Evolutionary conservation across 2,888 invertebrate species (phyloP).

Genomic region (Dusona sp.): DNA sequence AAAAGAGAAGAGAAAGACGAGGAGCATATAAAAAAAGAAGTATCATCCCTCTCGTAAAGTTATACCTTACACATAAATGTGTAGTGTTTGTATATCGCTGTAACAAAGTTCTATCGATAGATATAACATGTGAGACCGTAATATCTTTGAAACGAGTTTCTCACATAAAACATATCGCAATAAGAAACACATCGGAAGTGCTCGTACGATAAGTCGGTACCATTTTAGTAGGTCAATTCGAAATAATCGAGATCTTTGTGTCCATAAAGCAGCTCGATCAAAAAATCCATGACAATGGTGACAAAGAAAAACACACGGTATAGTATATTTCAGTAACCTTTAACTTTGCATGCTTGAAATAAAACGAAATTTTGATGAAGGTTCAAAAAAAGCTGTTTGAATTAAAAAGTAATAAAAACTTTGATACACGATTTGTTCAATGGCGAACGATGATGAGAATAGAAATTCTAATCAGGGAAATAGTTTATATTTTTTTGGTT

Average conservation of each 20-base stretch:
- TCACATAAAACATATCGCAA: slow-evolving; percentile 52
- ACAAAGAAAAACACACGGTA: neutral
- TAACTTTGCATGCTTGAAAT: neutral
- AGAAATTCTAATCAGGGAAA: neutral
- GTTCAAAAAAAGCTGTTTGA: no score
- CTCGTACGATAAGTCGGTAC: slow-evolving; percentile 51
- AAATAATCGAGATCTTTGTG: slow-evolving; percentile 40
- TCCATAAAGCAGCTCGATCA: slow-evolving; percentile 3
- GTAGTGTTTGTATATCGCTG: neutral
- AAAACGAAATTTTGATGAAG: no score
- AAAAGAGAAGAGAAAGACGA: neutral
- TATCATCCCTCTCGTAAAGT: slow-evolving; percentile 15
- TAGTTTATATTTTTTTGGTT: neutral
- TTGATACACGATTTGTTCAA: neutral
- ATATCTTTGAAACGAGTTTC: slow-evolving; percentile 53
- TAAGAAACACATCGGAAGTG: slow-evolving; percentile 16
- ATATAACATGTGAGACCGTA: slow-evolving; percentile 33
- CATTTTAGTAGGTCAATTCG: slow-evolving; percentile 58
- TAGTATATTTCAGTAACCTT: neutral
- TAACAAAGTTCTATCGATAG: neutral
- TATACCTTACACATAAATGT: slow-evolving; percentile 8
- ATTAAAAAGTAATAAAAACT: neutral
- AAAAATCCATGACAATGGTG: slow-evolving; percentile 13
- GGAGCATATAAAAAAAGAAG: neutral
- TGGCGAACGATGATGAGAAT: neutral